phyloP scores from a whole-genome alignment of 2,888 invertebrate genomes.

The Caenorhabditis drosophilae region DNA sequence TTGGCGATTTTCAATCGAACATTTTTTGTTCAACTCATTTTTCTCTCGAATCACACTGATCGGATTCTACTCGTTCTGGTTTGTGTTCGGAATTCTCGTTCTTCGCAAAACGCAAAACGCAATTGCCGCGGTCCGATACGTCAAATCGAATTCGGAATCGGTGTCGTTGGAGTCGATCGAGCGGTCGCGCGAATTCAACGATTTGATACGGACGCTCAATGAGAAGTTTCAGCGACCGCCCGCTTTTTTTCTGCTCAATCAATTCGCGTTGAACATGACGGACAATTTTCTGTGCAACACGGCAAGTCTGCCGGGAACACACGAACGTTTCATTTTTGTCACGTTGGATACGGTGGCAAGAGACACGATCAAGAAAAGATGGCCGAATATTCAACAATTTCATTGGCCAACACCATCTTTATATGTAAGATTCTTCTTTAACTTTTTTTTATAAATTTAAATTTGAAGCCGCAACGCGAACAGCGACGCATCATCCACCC shows the following conservation, averaged over 20 bases:
- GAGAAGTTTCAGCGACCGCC: slow-evolving; percentile 59
- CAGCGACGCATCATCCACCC: background rate
- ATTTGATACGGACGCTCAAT: slow-evolving; percentile 37
- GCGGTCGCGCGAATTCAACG: slow-evolving; percentile 60
- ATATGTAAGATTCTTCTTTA: slow-evolving; percentile 54
- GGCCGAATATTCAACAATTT: slow-evolving; percentile 66
- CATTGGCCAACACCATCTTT: slow-evolving; percentile 68
- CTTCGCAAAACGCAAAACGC: slow-evolving; percentile 66
- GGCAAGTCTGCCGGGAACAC: slow-evolving; percentile 39
- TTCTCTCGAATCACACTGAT: slow-evolving; percentile 28
- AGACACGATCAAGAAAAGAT: slow-evolving; percentile 54
- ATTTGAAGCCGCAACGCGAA: no score
- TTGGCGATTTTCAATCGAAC: no score
- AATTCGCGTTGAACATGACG: slow-evolving; percentile 68
- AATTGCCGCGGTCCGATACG: slow-evolving; percentile 65
- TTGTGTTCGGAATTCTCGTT: slow-evolving; percentile 58
- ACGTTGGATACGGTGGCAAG: slow-evolving; percentile 64
- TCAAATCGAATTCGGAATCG: slow-evolving; percentile 57
- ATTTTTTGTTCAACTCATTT: slow-evolving; percentile 1
- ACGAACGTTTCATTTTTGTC: slow-evolving; percentile 64
- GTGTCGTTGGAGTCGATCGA: slow-evolving; percentile 59
- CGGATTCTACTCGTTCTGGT: slow-evolving; percentile 52
- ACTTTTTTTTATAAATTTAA: background rate
- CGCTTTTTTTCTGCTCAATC: slow-evolving; percentile 66
- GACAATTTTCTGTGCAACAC: slow-evolving; percentile 69